Evolutionary conservation across 2,888 invertebrate genomes (phyloP).

Genomic region (Ethmia dodecea): DNA sequence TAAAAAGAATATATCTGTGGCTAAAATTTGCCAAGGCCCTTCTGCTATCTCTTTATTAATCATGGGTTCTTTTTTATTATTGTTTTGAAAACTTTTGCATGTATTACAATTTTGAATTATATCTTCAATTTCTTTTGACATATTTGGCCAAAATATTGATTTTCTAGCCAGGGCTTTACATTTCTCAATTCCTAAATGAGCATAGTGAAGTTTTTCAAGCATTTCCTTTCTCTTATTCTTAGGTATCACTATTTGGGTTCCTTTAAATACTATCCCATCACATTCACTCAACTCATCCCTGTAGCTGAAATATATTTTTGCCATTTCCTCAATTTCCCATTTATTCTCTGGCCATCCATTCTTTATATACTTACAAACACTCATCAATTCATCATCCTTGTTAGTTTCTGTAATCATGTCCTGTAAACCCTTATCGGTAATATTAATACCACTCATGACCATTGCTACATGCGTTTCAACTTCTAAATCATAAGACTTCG

Average conservation of each 20-base stretch:
- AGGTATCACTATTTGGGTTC: constrained; percentile 10
- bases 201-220: constrained; percentile 1
- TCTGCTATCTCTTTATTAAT: constrained; percentile 2
- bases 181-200: neutral
- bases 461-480: neutral
- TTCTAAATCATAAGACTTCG: neutral
- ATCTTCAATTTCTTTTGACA: neutral
- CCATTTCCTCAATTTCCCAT: neutral
- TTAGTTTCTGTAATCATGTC: neutral
- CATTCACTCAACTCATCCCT: constrained; percentile 8
- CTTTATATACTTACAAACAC: neutral
- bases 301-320: constrained; percentile 3
- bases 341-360: constrained; percentile 1
- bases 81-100: neutral
- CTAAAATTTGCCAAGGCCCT: neutral
- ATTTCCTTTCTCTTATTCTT: constrained; percentile 1
- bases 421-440: neutral
- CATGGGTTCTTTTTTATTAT: constrained; percentile 9
- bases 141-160: neutral
- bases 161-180: neutral
- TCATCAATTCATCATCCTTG: neutral
- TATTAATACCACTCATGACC: neutral
- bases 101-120: neutral
- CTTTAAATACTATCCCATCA: constrained; percentile 12
- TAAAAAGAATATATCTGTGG: constrained; percentile 7